Conservation (phyloP, 2,113 vertebrate genomes). For the Puffinus mauretanicus region DNA sequence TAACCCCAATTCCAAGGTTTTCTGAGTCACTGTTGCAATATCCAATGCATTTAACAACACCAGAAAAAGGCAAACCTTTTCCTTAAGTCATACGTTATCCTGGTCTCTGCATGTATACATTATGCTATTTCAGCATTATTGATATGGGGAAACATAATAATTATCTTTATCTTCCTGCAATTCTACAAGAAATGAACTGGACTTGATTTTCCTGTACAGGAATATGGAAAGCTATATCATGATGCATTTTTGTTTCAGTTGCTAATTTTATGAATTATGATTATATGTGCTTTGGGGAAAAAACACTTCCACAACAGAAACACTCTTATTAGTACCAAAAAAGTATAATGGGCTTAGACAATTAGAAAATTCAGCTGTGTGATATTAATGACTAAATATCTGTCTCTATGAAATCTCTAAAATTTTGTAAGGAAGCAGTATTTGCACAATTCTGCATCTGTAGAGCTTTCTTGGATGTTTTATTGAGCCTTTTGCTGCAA, state of each 20-base stretch:
- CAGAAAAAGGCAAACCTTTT: background rate
- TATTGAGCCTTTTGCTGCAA: background rate
- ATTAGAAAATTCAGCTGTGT: background rate
- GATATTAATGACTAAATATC: background rate
- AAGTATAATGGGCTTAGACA: background rate
- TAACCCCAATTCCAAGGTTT: background rate
- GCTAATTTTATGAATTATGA: background rate
- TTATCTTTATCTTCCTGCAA: background rate
- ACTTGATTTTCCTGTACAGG: background rate
- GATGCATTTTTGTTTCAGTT: background rate
- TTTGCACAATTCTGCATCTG: background rate
- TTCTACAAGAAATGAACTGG: background rate
- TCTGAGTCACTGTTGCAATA: background rate
- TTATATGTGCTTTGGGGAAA: background rate
- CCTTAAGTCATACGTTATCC: background rate
- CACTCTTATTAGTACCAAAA: background rate
- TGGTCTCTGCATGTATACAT: background rate
- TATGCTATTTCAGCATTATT: background rate
- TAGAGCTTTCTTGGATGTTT: background rate
- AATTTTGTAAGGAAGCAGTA: background rate
- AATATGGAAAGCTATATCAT: background rate
- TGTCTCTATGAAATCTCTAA: background rate
- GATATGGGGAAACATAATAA: background rate
- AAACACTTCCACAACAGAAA: background rate
- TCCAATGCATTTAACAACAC: background rate